Conservation (phyloP, 1,140 invertebrate genomes). For the Rhopalosiphum maidis region DNA sequence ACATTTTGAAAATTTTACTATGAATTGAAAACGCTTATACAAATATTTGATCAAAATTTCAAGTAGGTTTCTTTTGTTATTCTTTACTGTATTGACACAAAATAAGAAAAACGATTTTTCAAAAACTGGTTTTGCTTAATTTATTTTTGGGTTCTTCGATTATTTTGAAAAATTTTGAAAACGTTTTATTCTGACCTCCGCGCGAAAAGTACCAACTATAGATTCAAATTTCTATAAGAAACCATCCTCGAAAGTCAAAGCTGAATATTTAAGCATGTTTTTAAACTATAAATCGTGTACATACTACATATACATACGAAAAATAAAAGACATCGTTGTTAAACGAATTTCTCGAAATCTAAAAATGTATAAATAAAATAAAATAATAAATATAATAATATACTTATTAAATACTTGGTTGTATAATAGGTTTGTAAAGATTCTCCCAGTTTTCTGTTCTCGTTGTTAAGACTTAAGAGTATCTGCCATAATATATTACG, state of each 20-base stretch:
- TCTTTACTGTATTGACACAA: too few relatives aligned
- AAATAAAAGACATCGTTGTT: background rate
- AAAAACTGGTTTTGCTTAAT: background rate
- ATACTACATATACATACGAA: background rate
- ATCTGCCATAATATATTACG: too few relatives aligned
- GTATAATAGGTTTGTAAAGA: background rate
- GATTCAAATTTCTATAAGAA: background rate
- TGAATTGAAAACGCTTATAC: background rate
- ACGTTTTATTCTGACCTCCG: background rate
- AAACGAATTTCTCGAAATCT: background rate
- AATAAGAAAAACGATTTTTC: background rate
- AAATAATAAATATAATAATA: too few relatives aligned
- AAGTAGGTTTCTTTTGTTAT: background rate
- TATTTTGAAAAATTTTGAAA: background rate
- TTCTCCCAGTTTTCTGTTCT: background rate
- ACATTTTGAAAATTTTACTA: background rate
- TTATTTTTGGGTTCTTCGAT: background rate
- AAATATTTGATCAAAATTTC: background rate
- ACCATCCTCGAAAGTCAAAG: background rate
- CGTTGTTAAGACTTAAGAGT: background rate
- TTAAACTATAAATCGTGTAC: background rate
- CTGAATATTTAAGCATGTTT: background rate
- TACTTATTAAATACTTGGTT: background rate
- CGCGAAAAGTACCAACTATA: background rate
- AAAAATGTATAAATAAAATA: background rate